Conservation (phyloP, 2,113 vertebrate species). For the Corythornis madagascariensis region DNA sequence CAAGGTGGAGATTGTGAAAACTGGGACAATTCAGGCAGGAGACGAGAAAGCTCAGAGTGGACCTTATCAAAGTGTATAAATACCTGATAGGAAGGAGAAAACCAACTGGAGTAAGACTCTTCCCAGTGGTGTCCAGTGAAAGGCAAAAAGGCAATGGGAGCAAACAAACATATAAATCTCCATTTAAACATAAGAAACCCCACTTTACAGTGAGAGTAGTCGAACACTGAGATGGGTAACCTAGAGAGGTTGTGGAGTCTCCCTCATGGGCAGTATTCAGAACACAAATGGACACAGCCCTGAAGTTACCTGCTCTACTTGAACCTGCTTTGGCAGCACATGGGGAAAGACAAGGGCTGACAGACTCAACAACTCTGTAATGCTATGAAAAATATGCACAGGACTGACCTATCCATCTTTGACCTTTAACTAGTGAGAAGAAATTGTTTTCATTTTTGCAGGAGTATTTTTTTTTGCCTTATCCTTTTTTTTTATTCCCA, state of each 20-base stretch:
- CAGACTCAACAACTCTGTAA: background rate
- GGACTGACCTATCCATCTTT: background rate
- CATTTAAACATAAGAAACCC: background rate
- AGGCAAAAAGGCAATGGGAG: background rate
- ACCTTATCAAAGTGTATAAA: too few species aligned
- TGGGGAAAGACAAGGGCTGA: background rate
- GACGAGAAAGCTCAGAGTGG: background rate
- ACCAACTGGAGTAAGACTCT: background rate
- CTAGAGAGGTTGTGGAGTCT: background rate
- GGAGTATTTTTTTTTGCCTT: background rate
- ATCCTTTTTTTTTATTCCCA: background rate
- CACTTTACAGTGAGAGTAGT: background rate
- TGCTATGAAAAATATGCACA: background rate
- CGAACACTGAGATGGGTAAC: background rate
- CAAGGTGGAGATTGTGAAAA: background rate
- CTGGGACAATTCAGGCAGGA: background rate
- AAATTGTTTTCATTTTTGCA: background rate
- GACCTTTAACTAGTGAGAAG: background rate
- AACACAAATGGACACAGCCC: background rate
- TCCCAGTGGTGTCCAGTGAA: background rate
- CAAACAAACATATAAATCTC: background rate
- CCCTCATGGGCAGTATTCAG: background rate
- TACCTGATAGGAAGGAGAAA: background rate
- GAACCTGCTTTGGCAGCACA: background rate
- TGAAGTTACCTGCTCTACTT: background rate